Base-by-base conservation (phyloP, 1,140 invertebrate genomes). In the Cherax destructor region DNA sequence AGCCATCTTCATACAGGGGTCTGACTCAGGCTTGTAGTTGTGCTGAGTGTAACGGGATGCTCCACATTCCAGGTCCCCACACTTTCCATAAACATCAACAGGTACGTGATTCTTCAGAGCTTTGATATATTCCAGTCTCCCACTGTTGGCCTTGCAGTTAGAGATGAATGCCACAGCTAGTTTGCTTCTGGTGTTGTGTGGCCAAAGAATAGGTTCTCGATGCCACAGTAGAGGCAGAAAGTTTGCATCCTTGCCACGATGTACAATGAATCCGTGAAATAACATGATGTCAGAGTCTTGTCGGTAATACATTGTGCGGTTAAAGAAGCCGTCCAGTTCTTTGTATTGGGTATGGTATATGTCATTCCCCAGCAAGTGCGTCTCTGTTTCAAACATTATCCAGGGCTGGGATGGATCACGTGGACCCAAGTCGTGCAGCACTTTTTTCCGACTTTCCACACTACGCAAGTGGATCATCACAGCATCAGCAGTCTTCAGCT, bases 151-250 rank as follows among this genome's bases (percentile, higher is more conserved):
- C 92, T 96, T 97, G 94, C 98, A 99, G 94, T 99, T 99, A 30
- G 98, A 99, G n/a, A 99, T 98, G 94, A 99, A 99, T 98, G 98
- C 99, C 65, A 98, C 98, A 4, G 98, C 98, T 95, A 96, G 92
- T 5, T 97, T 98, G 18, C 97, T 98, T 94, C 98, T 98, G 94
- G 98, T 9, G 9, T 3, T 98, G 4, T 61, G 81, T 93, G 93
- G 7, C 24, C 21, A 9, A 88, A 74, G 30, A 1, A 59, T 13
- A 21, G 83, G 77, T 10, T 30, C 83, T 3, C 10, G 21, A 1
- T 72, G 72, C 92, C 88, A 92, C 9, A 30, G 10, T 5, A 49
- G 30, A 13, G 92, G 88, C 24, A 91, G 69, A 9, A 91, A 47
- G 10, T 21, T 24, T 11, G 88, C 30, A 41, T 41, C 84, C 9